A percentile compares a stretch with the other conserved stretches of the same genome.
phyloP scores from a whole-genome alignment of 2,888 invertebrate genomes.

The Helicoverpa assulta region DNA sequence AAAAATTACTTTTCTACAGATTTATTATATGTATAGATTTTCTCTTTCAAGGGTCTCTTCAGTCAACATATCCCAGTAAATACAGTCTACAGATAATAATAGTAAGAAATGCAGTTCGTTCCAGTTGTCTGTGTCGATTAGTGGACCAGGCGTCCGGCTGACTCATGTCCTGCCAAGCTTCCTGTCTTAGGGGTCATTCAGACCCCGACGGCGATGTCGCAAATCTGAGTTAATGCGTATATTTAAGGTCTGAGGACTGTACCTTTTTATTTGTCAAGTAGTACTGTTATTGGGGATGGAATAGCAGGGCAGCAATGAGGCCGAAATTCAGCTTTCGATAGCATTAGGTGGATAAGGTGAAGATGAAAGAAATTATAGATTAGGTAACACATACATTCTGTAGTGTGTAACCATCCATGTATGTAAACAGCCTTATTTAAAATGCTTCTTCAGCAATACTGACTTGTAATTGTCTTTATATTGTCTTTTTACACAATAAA shows the following conservation, averaged over 20 bases:
- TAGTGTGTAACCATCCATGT: no score
- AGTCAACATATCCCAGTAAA: neutral
- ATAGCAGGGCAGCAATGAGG: no score
- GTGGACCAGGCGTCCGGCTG: conserved; percentile 39
- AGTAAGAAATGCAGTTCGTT: conserved; percentile 26
- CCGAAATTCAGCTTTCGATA: no score
- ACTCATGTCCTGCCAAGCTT: conserved; percentile 47
- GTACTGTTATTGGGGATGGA: neutral
- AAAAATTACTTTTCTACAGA: no score
- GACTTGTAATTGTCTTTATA: no score
- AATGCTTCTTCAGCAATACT: no score
- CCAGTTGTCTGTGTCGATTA: conserved; percentile 36
- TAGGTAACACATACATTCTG: no score
- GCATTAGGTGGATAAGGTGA: no score
- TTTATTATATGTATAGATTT: no score
- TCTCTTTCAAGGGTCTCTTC: neutral
- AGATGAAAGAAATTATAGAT: no score
- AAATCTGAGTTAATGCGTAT: conserved; percentile 3
- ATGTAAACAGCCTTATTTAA: no score
- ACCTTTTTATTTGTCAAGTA: neutral
- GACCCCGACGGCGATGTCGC: conserved; percentile 2
- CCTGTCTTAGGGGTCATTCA: conserved; percentile 41
- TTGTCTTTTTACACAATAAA: no score
- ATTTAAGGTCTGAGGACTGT: neutral
- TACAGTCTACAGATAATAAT: neutral